These are phyloP conservation scores for Sceloporus tristichus DNA, from an alignment of 2,113 vertebrate genomes.

Conservation along the genomic window DNA sequence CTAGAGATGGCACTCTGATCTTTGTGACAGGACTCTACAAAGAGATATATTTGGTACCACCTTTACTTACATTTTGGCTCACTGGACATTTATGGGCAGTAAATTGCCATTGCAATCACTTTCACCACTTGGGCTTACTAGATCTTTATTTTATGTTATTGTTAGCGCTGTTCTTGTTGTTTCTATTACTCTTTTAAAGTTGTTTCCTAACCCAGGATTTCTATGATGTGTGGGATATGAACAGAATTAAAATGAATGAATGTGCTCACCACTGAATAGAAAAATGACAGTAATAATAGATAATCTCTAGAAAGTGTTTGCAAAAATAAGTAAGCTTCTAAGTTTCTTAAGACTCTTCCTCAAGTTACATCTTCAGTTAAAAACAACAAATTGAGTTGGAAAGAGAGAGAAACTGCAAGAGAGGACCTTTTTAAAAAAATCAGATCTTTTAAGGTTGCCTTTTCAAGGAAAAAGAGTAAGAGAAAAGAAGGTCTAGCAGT, in stretches of 20 bases:
- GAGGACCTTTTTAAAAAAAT: too few species aligned
- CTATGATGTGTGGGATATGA: not conserved
- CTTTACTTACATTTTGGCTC: too few species aligned
- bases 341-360: not conserved
- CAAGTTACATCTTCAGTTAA: not conserved
- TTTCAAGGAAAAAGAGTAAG: not conserved
- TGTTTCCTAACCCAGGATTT: not conserved
- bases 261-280: not conserved
- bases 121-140: not conserved
- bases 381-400: not conserved
- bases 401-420: not conserved
- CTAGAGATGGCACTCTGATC: too few species aligned
- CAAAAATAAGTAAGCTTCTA: not conserved
- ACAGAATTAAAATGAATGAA: not conserved
- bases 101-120: not conserved
- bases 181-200: too few species aligned
- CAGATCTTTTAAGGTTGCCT: not conserved
- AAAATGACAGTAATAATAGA: not conserved
- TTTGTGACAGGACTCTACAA: too few species aligned
- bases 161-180: not conserved
- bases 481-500: not conserved
- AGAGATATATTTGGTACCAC: too few species aligned
- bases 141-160: not conserved
- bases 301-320: not conserved
- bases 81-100: not conserved